These are phyloP conservation scores for Psephotus haematonotus DNA, from an alignment of 2,113 vertebrate genomes.

Conservation along the genomic window DNA sequence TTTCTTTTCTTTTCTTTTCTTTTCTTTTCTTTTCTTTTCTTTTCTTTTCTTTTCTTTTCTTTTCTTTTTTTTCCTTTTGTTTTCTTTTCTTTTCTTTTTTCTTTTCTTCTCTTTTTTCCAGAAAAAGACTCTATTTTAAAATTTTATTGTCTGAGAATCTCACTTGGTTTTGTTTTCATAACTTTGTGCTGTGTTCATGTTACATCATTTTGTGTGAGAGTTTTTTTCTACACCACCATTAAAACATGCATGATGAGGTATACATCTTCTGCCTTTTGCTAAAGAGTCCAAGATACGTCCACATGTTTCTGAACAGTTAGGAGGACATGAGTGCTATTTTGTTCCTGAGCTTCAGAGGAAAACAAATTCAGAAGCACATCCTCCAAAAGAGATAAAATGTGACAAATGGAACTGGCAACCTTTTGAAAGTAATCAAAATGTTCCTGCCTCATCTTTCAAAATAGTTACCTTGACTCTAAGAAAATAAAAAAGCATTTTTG, in stretches of 20 bases:
- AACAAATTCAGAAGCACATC: not conserved
- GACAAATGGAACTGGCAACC: not conserved
- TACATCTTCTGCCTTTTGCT: not conserved
- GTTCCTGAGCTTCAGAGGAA: not conserved
- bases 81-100: no score
- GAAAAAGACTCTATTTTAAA: not conserved
- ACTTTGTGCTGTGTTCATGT: not conserved
- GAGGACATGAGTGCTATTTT: not conserved
- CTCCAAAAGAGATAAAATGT: not conserved
- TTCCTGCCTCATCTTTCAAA: not conserved
- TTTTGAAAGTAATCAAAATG: not conserved
- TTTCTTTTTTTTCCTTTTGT: no score
- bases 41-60: no score
- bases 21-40: no score
- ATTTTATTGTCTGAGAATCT: no score
- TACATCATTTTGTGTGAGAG: not conserved
- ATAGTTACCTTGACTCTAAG: not conserved
- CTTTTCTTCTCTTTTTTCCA: no score
- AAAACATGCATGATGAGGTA: not conserved
- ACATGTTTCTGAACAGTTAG: not conserved
- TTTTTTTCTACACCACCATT: not conserved
- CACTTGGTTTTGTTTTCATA: not conserved
- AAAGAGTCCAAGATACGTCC: not conserved
- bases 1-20: no score
- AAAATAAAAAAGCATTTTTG: not conserved